Percentiles rank a stretch among this genome's conserved stretches.
phyloP scores from a whole-genome alignment of 2,888 invertebrate genomes.

The Philonicus albiceps region DNA sequence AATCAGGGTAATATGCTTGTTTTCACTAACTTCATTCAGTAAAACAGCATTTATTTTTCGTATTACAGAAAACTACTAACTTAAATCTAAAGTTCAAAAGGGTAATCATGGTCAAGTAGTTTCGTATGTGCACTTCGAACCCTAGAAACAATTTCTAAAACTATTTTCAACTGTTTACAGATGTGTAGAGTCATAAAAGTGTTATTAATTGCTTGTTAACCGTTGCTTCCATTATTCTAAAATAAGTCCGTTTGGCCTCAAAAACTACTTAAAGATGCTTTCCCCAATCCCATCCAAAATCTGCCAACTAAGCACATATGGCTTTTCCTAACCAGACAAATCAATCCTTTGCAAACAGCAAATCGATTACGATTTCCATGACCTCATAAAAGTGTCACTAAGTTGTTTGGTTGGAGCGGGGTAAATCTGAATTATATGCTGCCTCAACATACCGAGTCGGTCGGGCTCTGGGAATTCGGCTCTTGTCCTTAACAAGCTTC shows the following conservation, averaged over 20 bases:
- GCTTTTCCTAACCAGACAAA: background rate
- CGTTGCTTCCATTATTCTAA: background rate
- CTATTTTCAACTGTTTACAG: background rate
- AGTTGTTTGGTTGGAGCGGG: background rate
- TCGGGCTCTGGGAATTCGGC: background rate
- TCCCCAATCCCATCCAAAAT: background rate
- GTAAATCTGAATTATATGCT: background rate
- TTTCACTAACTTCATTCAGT: no score
- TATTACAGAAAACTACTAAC: no score
- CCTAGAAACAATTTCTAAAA: background rate
- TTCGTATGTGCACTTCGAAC: background rate
- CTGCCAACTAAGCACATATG: background rate
- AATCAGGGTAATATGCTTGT: no score
- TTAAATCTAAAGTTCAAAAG: no score
- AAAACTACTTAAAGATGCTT: background rate
- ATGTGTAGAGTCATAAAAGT: background rate
- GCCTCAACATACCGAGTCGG: background rate
- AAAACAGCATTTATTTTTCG: no score
- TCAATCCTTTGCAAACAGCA: background rate
- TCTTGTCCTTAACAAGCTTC: background rate
- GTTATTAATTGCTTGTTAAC: background rate
- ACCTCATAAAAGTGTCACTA: background rate
- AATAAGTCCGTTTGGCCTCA: background rate
- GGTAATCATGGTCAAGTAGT: no score
- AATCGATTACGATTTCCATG: slow-evolving; percentile 17